Evolutionary conservation across 2,113 vertebrate species (phyloP).

Genomic region (Neotoma lepida): DNA sequence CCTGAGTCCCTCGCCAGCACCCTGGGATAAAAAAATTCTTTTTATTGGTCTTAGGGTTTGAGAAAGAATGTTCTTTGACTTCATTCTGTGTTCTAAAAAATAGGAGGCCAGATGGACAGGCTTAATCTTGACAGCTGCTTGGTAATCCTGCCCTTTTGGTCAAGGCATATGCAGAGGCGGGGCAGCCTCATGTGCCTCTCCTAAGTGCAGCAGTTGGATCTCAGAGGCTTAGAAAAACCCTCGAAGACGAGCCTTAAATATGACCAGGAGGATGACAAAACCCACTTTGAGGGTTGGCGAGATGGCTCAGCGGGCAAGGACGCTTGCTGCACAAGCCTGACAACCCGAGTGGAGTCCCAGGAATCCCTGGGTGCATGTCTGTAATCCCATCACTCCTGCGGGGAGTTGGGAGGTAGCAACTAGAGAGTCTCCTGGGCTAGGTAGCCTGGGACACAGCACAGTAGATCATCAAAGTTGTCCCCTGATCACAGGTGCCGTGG

Average conservation of each 20-base stretch:
- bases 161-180: background rate
- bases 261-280: background rate
- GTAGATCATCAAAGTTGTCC: background rate
- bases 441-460: background rate
- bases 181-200: background rate
- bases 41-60: background rate
- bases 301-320: background rate
- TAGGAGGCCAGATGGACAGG: constrained; percentile 24
- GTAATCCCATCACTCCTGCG: background rate
- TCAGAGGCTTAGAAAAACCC: constrained; percentile 36
- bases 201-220: background rate
- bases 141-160: background rate
- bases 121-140: background rate
- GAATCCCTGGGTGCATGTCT: background rate
- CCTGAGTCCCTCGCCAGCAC: background rate
- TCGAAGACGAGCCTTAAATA: background rate
- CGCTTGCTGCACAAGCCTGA: background rate
- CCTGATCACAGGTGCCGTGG: background rate
- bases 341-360: background rate
- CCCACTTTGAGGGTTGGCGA: background rate
- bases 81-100: background rate
- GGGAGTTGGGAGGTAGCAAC: background rate
- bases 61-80: background rate
- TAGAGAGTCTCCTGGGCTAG: background rate
- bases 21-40: constrained; percentile 11